phyloP scores from a whole-genome alignment of 1,140 invertebrate species.

The Copidosoma floridanum region DNA sequence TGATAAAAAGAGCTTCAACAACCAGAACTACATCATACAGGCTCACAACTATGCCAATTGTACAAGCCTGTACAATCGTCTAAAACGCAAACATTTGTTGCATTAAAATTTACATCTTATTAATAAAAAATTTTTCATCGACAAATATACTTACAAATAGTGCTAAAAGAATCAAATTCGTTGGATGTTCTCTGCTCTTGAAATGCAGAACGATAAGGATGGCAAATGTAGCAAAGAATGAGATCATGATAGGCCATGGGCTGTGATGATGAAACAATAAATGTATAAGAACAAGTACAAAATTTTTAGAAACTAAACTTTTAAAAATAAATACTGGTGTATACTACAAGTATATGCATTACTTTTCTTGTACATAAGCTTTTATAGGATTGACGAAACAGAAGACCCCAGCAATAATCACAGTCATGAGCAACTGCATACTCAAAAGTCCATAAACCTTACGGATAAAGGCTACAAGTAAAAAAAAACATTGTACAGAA shows the following conservation, averaged over 20 bases:
- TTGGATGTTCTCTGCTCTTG: constrained; percentile 66
- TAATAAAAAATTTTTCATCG: neutral
- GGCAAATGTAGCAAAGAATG: constrained; percentile 61
- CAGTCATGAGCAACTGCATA: constrained; percentile 72
- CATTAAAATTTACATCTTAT: constrained; percentile 13
- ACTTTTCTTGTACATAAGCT: constrained; percentile 69
- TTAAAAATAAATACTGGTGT: constrained; percentile 5
- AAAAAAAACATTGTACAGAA: constrained; percentile 12
- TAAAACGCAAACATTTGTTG: constrained; percentile 52
- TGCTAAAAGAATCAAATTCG: constrained; percentile 67
- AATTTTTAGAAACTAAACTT: neutral
- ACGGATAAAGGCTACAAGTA: constrained; percentile 65
- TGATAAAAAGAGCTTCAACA: constrained; percentile 73
- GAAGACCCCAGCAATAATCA: constrained; percentile 65
- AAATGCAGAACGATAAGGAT: constrained; percentile 64
- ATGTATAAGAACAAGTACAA: too few species aligned
- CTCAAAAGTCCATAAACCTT: constrained; percentile 81
- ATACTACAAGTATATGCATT: constrained; percentile 40
- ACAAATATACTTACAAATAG: constrained; percentile 65
- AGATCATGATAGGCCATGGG: constrained; percentile 63
- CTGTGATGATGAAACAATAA: constrained; percentile 55
- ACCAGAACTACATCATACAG: constrained; percentile 69
- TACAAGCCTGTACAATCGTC: constrained; percentile 72
- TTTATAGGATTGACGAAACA: constrained; percentile 64
- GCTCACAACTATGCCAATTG: constrained; percentile 72